Evolutionary conservation across 2,113 vertebrate species (phyloP).

Genomic region (Syngnathus floridae): DNA sequence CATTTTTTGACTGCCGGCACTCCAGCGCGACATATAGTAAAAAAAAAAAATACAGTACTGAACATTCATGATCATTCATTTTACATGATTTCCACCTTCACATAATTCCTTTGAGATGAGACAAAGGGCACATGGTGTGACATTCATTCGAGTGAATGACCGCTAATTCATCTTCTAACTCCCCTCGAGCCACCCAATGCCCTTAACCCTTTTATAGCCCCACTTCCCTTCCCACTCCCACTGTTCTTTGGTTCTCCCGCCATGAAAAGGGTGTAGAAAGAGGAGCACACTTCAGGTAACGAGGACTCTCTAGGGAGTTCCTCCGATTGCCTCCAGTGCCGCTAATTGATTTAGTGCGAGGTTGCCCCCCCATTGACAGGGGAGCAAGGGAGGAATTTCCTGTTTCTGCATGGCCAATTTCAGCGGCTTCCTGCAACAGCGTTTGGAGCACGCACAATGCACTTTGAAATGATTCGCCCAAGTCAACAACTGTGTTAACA

Average conservation of each 20-base stretch:
- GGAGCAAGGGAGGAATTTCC: conserved; percentile 68
- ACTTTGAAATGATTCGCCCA: neutral
- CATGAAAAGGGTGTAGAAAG: conserved; percentile 32
- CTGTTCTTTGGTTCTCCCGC: neutral
- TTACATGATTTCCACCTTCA: neutral
- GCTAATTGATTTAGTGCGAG: conserved; percentile 74
- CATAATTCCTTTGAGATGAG: neutral
- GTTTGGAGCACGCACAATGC: neutral
- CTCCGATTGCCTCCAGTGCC: conserved; percentile 60
- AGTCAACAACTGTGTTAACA: conserved; percentile 13
- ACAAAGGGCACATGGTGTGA: neutral
- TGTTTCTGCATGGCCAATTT: conserved; percentile 75
- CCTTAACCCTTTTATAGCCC: neutral
- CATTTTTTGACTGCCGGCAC: too few relatives aligned
- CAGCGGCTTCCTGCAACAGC: conserved; percentile 62
- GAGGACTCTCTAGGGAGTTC: conserved; percentile 47
- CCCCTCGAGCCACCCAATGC: neutral
- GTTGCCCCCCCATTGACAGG: conserved; percentile 65
- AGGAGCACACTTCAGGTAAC: conserved; percentile 40
- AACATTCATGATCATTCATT: neutral
- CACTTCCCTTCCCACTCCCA: neutral
- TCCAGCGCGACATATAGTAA: too few relatives aligned
- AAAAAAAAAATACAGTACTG: too few relatives aligned
- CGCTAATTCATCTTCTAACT: neutral
- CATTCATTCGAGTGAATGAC: neutral